Evolutionary conservation across 92 coral and sea anemone genomes (phyloP).

Genomic region (Porites divaricata): DNA sequence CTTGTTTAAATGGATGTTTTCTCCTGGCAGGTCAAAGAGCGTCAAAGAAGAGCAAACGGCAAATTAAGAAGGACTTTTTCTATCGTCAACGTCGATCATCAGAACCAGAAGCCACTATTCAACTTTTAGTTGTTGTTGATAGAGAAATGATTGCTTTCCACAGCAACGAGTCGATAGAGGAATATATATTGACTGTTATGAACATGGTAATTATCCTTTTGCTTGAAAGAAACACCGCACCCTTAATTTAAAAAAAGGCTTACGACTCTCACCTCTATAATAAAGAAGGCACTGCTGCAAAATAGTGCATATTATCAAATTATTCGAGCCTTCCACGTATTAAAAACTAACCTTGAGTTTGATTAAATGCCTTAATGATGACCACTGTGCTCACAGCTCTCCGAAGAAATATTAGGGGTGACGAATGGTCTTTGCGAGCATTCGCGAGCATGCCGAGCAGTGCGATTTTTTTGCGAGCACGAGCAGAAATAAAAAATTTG

Average conservation of each 20-base stretch:
- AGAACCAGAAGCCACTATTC: slow-evolving; percentile 65
- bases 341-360: too few relatives aligned
- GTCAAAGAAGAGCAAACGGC: slow-evolving; percentile 3
- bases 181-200: slow-evolving; percentile 89
- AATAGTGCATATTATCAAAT: too few relatives aligned
- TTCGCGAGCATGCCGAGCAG: too few relatives aligned
- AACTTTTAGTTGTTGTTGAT: slow-evolving; percentile 89
- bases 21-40: neutral
- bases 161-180: slow-evolving; percentile 86
- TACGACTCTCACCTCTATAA: too few relatives aligned
- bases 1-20: neutral
- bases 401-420: too few relatives aligned
- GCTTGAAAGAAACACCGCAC: neutral
- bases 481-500: too few relatives aligned
- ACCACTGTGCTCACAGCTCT: too few relatives aligned
- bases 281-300: too few relatives aligned
- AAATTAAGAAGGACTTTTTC: slow-evolving; percentile 4
- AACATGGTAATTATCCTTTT: slow-evolving; percentile 72
- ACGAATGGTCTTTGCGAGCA: too few relatives aligned
- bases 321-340: too few relatives aligned
- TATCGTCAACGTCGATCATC: slow-evolving; percentile 63
- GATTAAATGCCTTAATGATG: too few relatives aligned
- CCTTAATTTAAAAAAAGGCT: neutral
- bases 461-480: too few relatives aligned
- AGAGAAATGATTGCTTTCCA: slow-evolving; percentile 91